Evolutionary conservation across 2,113 vertebrate genomes (phyloP).

Genomic region (Petrocephalus microphthalmus): DNA sequence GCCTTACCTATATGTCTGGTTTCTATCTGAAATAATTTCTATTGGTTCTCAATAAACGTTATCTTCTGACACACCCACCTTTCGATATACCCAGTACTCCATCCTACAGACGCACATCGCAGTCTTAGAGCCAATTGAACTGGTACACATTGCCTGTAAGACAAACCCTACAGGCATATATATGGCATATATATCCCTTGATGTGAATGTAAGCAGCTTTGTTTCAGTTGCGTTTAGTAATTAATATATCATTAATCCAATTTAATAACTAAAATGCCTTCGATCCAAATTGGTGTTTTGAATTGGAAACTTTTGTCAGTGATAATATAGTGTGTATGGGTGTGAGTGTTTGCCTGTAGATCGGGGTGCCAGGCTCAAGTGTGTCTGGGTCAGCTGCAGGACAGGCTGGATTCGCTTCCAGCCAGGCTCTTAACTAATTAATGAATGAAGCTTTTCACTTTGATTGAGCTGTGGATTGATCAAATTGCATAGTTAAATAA

Average conservation of each 20-base stretch:
- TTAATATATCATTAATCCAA: neutral
- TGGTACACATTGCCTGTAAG: neutral
- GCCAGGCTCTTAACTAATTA: neutral
- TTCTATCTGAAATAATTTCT: neutral
- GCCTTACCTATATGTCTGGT: neutral
- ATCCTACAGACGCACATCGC: neutral
- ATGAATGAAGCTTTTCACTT: neutral
- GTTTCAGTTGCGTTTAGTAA: neutral
- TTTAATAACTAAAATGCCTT: neutral
- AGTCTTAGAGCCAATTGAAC: neutral
- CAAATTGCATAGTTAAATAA: neutral
- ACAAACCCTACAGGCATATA: neutral
- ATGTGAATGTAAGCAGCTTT: neutral
- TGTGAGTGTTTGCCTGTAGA: neutral
- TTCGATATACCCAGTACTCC: neutral
- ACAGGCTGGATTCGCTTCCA: neutral
- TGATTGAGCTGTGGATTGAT: neutral
- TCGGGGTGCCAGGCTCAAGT: neutral
- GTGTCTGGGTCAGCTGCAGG: neutral
- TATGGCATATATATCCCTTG: neutral
- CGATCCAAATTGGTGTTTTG: neutral
- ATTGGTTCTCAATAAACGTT: neutral
- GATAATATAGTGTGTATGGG: neutral
- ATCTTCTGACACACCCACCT: neutral
- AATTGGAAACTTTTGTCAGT: neutral